These are phyloP conservation scores for Drosophila novamexicana DNA, from an alignment of 1,140 invertebrate genomes.

Conservation along the genomic window DNA sequence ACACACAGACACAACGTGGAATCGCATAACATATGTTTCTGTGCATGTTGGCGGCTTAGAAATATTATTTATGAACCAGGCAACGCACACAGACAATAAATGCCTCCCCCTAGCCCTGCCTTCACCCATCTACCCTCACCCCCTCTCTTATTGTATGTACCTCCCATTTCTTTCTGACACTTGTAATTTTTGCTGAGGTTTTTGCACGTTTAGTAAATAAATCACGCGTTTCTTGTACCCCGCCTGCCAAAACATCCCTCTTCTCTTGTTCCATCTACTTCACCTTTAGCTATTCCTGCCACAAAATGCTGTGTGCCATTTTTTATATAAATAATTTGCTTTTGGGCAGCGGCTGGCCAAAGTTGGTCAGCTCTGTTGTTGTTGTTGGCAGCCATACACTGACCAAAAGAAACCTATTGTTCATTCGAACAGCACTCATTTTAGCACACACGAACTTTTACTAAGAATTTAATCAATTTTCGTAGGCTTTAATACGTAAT, in stretches of 20 bases:
- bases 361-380: conserved; percentile 58
- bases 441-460: too few relatives aligned
- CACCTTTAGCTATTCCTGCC: not conserved
- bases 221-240: conserved; percentile 70
- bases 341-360: conserved; percentile 32
- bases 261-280: not conserved
- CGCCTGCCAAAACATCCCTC: not conserved
- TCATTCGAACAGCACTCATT: too few relatives aligned
- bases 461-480: too few relatives aligned
- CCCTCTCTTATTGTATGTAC: not conserved
- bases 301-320: conserved; percentile 61
- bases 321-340: conserved; percentile 80
- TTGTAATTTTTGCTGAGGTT: conserved; percentile 80
- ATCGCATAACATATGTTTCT: conserved; percentile 67
- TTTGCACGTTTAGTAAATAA: conserved; percentile 83
- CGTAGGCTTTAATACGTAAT: too few relatives aligned
- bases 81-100: conserved; percentile 72
- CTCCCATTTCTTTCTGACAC: conserved; percentile 28
- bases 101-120: conserved; percentile 1
- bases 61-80: conserved; percentile 77
- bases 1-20: conserved; percentile 1
- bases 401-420: conserved; percentile 6
- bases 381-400: conserved; percentile 26
- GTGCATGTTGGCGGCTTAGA: conserved; percentile 72
- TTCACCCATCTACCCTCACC: conserved; percentile 8